Evolutionary conservation across 1,140 invertebrate genomes (phyloP).

Genomic region (Cotesia vestalis): DNA sequence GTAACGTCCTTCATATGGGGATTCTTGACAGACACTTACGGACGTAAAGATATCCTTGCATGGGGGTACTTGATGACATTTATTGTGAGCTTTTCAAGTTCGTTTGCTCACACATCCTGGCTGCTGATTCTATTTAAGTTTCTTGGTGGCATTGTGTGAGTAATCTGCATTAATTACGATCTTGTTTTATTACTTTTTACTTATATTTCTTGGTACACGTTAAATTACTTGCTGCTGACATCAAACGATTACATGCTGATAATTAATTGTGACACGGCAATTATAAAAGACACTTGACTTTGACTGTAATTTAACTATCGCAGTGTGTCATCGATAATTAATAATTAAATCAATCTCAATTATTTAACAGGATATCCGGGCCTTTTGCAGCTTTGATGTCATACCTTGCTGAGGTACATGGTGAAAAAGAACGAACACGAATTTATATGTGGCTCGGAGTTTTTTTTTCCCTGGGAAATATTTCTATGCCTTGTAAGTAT

Average conservation of each 20-base stretch:
- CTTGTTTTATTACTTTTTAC: neutral
- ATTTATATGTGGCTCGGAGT: slow-evolving; percentile 73
- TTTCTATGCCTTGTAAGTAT: slow-evolving; percentile 54
- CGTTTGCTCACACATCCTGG: slow-evolving; percentile 66
- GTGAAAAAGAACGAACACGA: slow-evolving; percentile 70
- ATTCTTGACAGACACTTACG: slow-evolving; percentile 74
- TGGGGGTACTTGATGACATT: slow-evolving; percentile 67
- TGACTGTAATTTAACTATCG: too few relatives aligned
- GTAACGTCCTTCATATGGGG: slow-evolving; percentile 73
- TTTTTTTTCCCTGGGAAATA: slow-evolving; percentile 63
- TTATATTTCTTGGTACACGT: neutral
- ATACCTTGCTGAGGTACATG: slow-evolving; percentile 77
- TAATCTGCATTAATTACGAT: slow-evolving; percentile 39
- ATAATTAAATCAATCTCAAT: neutral
- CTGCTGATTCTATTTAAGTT: slow-evolving; percentile 68
- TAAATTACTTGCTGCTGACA: neutral
- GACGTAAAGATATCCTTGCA: slow-evolving; percentile 68
- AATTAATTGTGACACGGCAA: neutral
- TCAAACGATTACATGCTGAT: neutral
- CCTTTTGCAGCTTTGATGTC: slow-evolving; percentile 78
- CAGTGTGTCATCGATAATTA: neutral
- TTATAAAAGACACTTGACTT: too few relatives aligned
- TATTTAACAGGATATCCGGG: slow-evolving; percentile 72
- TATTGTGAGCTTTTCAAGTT: slow-evolving; percentile 63
- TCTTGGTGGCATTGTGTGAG: slow-evolving; percentile 70